Evolutionary conservation across 2,797 vertebrate species (phyloP).

Genomic region (Eulemur coronatus): DNA sequence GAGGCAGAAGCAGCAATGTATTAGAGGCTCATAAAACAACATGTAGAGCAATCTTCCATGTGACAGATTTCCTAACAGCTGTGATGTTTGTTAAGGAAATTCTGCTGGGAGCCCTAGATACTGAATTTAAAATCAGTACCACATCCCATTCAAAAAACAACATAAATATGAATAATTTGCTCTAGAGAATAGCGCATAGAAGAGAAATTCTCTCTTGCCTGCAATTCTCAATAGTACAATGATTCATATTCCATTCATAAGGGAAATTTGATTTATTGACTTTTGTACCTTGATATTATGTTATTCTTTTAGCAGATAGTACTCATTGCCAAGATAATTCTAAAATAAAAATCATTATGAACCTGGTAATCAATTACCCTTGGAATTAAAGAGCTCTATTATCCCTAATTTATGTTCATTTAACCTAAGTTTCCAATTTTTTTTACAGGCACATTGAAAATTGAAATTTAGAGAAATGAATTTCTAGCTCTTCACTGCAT

Average conservation of each 20-base stretch:
- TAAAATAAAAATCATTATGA: slow-evolving; percentile 53
- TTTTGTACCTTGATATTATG: slow-evolving; percentile 10
- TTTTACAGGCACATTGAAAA: slow-evolving; percentile 19
- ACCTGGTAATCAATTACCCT: slow-evolving; percentile 19
- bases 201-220: neutral
- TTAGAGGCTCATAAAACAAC: neutral
- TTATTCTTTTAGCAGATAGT: neutral
- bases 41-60: neutral
- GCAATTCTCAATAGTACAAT: neutral
- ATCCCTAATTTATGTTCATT: slow-evolving; percentile 46
- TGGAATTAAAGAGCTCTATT: slow-evolving; percentile 24
- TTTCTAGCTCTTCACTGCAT: slow-evolving; percentile 2
- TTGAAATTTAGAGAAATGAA: slow-evolving; percentile 44
- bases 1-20: neutral
- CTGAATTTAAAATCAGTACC: slow-evolving; percentile 17
- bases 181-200: neutral
- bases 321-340: neutral
- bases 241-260: neutral
- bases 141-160: slow-evolving; percentile 30
- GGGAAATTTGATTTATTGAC: slow-evolving; percentile 41
- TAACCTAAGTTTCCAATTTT: neutral
- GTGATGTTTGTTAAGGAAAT: slow-evolving; percentile 22
- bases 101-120: neutral
- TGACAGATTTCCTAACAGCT: slow-evolving; percentile 36
- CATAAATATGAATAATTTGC: slow-evolving; percentile 42